phyloP scores from a whole-genome alignment of 2,113 vertebrate species.

The Pelecanoides urinatrix region DNA sequence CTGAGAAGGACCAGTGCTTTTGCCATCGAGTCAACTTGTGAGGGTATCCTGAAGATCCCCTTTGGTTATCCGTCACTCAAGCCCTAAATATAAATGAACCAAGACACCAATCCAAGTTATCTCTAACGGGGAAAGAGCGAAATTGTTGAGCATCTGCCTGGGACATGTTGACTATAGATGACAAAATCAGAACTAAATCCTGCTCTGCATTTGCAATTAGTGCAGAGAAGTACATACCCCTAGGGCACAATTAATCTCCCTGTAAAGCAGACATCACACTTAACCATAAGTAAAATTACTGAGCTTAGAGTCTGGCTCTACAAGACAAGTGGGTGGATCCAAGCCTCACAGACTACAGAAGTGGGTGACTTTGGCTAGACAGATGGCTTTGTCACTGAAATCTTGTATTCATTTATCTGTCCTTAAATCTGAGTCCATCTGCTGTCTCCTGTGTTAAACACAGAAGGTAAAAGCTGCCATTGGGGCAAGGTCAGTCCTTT shows the following conservation, averaged over 20 bases:
- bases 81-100: not conserved
- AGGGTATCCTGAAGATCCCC: not conserved
- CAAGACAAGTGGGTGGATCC: conserved; percentile 44
- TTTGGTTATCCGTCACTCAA: not conserved
- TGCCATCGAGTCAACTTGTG: not conserved
- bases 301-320: conserved; percentile 44
- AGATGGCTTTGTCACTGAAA: conserved; percentile 57
- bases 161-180: not conserved
- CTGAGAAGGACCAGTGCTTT: not conserved
- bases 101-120: not conserved
- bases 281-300: not conserved
- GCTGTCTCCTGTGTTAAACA: not conserved
- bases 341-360: conserved; percentile 29
- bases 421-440: conserved; percentile 42
- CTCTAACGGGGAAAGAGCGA: not conserved
- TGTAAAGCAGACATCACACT: not conserved
- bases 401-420: not conserved
- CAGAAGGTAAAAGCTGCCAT: not conserved
- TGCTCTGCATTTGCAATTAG: not conserved
- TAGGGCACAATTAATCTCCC: not conserved
- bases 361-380: conserved; percentile 60
- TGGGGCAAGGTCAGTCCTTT: not conserved
- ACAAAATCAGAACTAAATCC: not conserved
- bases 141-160: not conserved
- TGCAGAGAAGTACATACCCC: not conserved